Percentiles rank a stretch among this genome's conserved stretches.
Conservation (phyloP, 2,888 invertebrate species). For the Campoplex nolae region DNA sequence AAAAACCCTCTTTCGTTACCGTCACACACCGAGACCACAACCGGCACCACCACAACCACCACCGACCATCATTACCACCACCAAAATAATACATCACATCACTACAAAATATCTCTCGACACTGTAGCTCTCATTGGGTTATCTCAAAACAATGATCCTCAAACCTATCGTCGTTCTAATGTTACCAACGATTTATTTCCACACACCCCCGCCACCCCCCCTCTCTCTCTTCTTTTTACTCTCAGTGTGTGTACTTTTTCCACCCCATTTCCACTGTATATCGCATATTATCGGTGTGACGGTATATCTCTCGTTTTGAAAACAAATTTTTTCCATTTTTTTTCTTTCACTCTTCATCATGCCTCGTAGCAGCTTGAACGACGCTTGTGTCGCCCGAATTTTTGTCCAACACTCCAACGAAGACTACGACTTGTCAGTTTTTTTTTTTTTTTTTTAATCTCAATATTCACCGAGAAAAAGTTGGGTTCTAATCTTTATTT, state of each 20-base stretch:
- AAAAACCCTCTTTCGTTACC: constrained; percentile 52
- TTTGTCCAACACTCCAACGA: constrained; percentile 14
- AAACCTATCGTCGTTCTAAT: constrained; percentile 17
- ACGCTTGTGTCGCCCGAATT: constrained; percentile 46
- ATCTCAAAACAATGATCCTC: constrained; percentile 36
- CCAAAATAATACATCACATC: constrained; percentile 66
- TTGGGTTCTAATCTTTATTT: neutral
- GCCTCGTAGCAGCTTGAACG: constrained; percentile 57
- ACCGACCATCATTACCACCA: constrained; percentile 71
- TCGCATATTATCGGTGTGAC: constrained; percentile 48
- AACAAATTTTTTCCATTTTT: neutral
- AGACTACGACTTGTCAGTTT: neutral
- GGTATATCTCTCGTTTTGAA: constrained; percentile 18
- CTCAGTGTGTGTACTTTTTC: constrained; percentile 30
- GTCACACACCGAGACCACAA: constrained; percentile 70
- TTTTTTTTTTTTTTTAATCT: neutral
- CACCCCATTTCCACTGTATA: constrained; percentile 18
- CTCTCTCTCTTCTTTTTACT: neutral
- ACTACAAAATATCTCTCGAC: constrained; percentile 53
- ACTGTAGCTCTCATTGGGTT: constrained; percentile 61
- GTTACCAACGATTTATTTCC: constrained; percentile 43
- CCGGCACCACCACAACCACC: constrained; percentile 70
- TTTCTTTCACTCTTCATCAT: neutral
- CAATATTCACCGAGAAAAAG: constrained; percentile 19
- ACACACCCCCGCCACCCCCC: neutral